Base-by-base conservation (phyloP, 1,140 invertebrate species). In the Drosophila subobscura region DNA sequence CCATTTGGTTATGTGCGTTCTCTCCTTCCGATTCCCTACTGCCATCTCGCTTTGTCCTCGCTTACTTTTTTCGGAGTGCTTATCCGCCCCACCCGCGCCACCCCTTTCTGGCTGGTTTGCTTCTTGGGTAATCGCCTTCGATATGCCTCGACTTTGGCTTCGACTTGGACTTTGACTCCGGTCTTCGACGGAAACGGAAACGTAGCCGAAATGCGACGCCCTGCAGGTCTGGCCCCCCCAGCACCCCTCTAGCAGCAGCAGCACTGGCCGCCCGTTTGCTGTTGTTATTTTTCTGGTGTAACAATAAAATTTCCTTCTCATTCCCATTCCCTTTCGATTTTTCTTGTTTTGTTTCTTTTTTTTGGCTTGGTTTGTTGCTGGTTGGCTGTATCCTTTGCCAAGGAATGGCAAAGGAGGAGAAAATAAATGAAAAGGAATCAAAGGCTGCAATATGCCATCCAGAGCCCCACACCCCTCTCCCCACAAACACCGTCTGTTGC, bases 271-370 rank as follows among this genome's bases (percentile, higher is more conserved):
- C 44, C 53, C 40, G 41, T 44, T 41, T 40, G 71, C 71, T 81
- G 81, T 86, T 85, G 81, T 86, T 85, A 85, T 85, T 85, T 85
- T 86, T 81, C 68, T 86, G 77, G 83, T 86, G 78, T 84, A 86
- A 86, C 81, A 86, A 86, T 86, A 88, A 78, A 86, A 81, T 81
- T 71, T 58, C 45, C 61, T 57, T 59, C 65, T 77, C 77, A 66
- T 64, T 60, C 16, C 1, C 16, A 20, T 20, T 53, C 23, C n/a
- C 27, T 8, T 25, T 16, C 16, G 16, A 20, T 20, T 20, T 56
- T 5, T 29, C 29, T 22, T 37, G 25, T 52, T 42, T 42, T 25
- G 5, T 29, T 50, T 52, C 7, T 60, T 23, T 60, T 41, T 46
- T 44, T 40, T 41, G 1, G 4, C 5, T 40, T 52, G 20, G 2